A percentile compares a stretch with the other conserved stretches of the same genome.
phyloP scores from a whole-genome alignment of 1,140 invertebrate genomes.

The Leguminivora glycinivorella region DNA sequence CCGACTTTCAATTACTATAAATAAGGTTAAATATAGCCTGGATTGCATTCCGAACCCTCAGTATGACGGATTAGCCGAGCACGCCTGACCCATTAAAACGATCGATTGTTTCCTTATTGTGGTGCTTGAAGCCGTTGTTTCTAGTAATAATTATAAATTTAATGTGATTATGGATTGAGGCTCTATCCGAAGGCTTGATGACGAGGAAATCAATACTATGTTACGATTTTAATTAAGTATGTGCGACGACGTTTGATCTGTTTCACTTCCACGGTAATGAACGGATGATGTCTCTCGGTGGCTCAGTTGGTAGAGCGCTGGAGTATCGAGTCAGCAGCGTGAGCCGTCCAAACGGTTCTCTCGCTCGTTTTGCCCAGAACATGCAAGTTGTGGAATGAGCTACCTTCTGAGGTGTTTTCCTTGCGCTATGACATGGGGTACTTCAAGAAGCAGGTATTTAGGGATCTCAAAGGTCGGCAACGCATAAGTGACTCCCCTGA shows the following conservation, averaged over 20 bases:
- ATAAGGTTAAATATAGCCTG: conserved; percentile 62
- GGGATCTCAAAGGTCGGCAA: no score
- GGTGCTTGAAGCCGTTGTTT: conserved; percentile 48
- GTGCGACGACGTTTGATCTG: neutral
- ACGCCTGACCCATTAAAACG: conserved; percentile 76
- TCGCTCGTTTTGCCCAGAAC: no score
- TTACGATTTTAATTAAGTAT: neutral
- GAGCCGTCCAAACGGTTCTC: no score
- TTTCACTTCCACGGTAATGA: neutral
- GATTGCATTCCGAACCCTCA: conserved; percentile 53
- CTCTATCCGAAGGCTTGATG: conserved; percentile 10
- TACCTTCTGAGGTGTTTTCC: no score
- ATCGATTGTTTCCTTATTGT: conserved; percentile 78
- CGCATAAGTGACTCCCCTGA: no score
- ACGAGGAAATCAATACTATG: neutral
- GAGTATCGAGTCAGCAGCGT: no score
- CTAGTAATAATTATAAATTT: conserved; percentile 52
- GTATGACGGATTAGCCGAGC: conserved; percentile 69
- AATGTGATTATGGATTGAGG: conserved; percentile 32
- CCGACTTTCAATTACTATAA: conserved; percentile 43
- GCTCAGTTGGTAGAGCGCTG: no score
- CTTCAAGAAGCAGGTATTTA: no score
- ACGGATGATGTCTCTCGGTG: no score
- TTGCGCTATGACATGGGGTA: no score
- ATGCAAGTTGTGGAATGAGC: no score